Conservation (phyloP, 2,797 vertebrate genomes). For the Rhinella marina region DNA sequence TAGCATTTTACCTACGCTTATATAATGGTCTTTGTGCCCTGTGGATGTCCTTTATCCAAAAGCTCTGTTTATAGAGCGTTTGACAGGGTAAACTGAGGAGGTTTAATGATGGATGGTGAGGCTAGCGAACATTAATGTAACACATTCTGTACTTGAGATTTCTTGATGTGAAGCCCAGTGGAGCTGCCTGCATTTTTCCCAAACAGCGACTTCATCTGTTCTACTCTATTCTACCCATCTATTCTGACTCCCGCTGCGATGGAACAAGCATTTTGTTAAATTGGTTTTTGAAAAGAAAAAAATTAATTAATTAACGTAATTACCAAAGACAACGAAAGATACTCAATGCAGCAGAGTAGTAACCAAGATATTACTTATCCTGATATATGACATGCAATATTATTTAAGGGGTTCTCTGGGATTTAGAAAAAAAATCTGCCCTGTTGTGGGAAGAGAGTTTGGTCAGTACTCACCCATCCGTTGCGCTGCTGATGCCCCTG, state of each 20-base stretch:
- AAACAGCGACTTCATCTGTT: neutral
- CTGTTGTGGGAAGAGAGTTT: too few species aligned
- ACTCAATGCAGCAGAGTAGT: neutral
- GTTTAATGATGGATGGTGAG: constrained; percentile 40
- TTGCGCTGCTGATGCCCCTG: too few species aligned
- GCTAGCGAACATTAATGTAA: constrained; percentile 35
- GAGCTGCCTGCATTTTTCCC: constrained; percentile 7
- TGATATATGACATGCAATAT: neutral
- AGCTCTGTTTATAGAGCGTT: neutral
- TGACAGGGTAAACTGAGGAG: constrained; percentile 5
- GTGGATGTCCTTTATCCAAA: neutral
- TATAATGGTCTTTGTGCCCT: neutral
- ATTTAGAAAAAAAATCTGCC: too few species aligned
- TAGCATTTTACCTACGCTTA: neutral
- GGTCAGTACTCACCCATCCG: too few species aligned
- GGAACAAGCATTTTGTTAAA: neutral
- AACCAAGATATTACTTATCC: neutral
- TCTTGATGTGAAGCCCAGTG: constrained; percentile 24
- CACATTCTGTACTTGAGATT: constrained; percentile 43
- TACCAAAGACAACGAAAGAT: constrained; percentile 23
- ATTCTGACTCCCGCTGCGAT: neutral
- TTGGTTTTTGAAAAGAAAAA: neutral
- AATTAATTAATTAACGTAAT: neutral
- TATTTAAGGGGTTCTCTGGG: too few species aligned
- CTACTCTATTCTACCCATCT: constrained; percentile 14